These are phyloP conservation scores for Zonitis immaculata DNA, from an alignment of 2,888 invertebrate species.

Conservation along the genomic window DNA sequence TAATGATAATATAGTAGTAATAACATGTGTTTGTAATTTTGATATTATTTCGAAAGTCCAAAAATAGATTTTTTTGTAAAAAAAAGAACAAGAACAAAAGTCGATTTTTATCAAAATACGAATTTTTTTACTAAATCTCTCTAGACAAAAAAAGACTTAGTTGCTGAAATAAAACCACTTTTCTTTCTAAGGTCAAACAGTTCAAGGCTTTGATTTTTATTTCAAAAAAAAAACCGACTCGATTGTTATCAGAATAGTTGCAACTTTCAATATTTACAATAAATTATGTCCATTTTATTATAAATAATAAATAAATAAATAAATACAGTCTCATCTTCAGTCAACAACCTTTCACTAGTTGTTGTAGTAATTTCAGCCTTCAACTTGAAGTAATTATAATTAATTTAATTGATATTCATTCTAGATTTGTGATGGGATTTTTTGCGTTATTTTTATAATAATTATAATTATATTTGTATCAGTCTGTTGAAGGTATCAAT, in stretches of 20 bases:
- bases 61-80: no score
- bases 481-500: no score
- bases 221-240: no score
- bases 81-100: no score
- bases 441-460: no score
- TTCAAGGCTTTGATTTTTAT: not conserved
- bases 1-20: not conserved
- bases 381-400: slow-evolving; percentile 8
- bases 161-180: not conserved
- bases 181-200: not conserved
- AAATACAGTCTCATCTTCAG: slow-evolving; percentile 1
- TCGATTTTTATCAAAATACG: no score
- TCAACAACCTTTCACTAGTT: slow-evolving; percentile 6
- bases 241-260: no score
- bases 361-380: slow-evolving; percentile 10
- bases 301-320: no score
- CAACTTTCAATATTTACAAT: no score
- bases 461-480: no score
- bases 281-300: no score
- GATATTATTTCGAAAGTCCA: not conserved
- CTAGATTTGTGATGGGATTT: not conserved
- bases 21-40: not conserved
- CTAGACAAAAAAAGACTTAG: not conserved
- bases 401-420: not conserved
- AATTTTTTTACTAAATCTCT: no score